Evolutionary conservation across 1,140 invertebrate species (phyloP).

Genomic region (Diabrotica undecimpunctata): DNA sequence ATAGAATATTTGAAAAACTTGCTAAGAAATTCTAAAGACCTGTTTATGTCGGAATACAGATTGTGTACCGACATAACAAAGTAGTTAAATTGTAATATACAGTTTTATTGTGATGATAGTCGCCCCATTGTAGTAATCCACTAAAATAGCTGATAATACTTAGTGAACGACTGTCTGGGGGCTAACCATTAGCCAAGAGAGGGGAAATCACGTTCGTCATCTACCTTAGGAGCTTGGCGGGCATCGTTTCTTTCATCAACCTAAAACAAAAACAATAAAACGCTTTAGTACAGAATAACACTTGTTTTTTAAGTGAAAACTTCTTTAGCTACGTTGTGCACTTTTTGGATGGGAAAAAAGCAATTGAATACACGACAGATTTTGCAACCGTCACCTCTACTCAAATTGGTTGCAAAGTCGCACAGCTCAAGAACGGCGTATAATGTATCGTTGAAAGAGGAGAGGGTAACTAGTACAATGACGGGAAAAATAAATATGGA

Average conservation of each 20-base stretch:
- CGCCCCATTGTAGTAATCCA: slow-evolving; percentile 15
- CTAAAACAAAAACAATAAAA: slow-evolving; percentile 25
- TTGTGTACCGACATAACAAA: slow-evolving; percentile 38
- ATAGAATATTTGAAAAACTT: slow-evolving; percentile 10
- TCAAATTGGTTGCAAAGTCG: too few species aligned
- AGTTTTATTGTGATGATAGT: slow-evolving; percentile 27
- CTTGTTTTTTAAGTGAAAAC: too few species aligned
- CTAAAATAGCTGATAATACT: background rate
- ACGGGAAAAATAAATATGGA: too few species aligned
- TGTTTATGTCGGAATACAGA: slow-evolving; percentile 26
- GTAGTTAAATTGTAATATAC: slow-evolving; percentile 32
- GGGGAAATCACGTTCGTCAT: slow-evolving; percentile 93
- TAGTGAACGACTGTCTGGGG: background rate
- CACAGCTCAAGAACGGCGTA: too few species aligned
- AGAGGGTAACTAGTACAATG: too few species aligned
- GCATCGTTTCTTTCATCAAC: slow-evolving; percentile 38
- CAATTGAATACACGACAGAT: too few species aligned
- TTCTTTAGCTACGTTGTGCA: too few species aligned
- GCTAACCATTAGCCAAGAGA: slow-evolving; percentile 71
- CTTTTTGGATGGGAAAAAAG: too few species aligned
- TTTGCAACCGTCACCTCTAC: too few species aligned
- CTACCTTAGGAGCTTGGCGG: slow-evolving; percentile 83
- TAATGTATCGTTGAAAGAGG: too few species aligned
- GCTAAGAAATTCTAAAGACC: slow-evolving; percentile 22
- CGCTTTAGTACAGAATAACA: too few species aligned